Conservation (phyloP, 2,113 vertebrate species). For the Agapornis roseicollis region DNA sequence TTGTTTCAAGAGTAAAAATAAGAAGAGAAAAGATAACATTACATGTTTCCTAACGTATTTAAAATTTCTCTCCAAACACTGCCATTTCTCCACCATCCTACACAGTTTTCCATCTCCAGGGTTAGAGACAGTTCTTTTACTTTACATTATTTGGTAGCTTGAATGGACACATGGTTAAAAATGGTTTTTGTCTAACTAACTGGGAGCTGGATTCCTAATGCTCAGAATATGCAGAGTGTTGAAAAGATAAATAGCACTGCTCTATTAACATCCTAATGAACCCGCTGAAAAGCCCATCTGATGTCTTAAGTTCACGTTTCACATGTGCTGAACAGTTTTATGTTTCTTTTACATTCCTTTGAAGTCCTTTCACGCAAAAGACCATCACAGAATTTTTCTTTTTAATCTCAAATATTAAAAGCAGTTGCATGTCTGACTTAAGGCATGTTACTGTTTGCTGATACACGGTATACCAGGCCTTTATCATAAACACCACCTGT, state of each 20-base stretch:
- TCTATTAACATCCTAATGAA: neutral
- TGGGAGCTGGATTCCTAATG: neutral
- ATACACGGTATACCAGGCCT: neutral
- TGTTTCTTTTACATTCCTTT: neutral
- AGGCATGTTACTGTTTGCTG: neutral
- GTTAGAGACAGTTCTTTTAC: neutral
- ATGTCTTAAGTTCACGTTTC: neutral
- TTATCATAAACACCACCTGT: neutral
- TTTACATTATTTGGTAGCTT: neutral
- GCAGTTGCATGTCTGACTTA: neutral
- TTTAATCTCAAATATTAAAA: neutral
- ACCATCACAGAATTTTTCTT: neutral
- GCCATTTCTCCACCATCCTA: neutral
- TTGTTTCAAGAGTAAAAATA: neutral
- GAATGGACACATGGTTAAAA: neutral
- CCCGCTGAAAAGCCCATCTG: neutral
- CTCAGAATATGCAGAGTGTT: neutral
- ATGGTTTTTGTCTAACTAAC: neutral
- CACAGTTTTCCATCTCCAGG: neutral
- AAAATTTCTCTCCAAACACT: neutral
- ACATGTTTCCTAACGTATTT: neutral
- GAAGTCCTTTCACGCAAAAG: neutral
- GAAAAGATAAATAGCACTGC: slow-evolving; percentile 8
- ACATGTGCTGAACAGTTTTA: neutral
- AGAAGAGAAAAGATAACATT: neutral